Evolutionary conservation across 2,888 invertebrate species (phyloP).

Genomic region (Drepana falcataria): DNA sequence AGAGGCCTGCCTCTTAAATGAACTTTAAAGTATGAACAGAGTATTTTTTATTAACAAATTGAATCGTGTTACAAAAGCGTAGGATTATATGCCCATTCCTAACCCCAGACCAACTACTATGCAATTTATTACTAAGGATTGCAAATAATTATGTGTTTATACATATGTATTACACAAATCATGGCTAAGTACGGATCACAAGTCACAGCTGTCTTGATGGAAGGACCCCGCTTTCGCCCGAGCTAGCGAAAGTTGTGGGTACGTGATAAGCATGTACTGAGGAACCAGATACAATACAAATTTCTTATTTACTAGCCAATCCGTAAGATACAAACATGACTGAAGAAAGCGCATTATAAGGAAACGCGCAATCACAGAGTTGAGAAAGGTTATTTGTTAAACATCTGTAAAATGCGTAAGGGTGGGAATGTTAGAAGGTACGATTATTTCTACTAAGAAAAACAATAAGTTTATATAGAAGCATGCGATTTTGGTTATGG

Average conservation of each 20-base stretch:
- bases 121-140: too few relatives aligned
- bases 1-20: too few relatives aligned
- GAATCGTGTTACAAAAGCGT: too few relatives aligned
- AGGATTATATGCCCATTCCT: too few relatives aligned
- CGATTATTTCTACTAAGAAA: too few relatives aligned
- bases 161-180: background rate
- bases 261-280: slow-evolving; percentile 58
- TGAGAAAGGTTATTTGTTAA: background rate
- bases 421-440: too few relatives aligned
- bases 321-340: slow-evolving; percentile 47
- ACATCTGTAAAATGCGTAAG: slow-evolving; percentile 5
- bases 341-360: slow-evolving; percentile 26
- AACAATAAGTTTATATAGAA: too few relatives aligned
- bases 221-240: slow-evolving; percentile 29
- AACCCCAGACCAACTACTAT: too few relatives aligned
- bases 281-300: slow-evolving; percentile 19
- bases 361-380: too few relatives aligned
- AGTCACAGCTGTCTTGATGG: background rate
- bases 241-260: slow-evolving; percentile 45
- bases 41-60: too few relatives aligned
- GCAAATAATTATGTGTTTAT: background rate
- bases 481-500: too few relatives aligned
- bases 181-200: background rate
- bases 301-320: slow-evolving; percentile 42
- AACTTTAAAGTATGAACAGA: too few relatives aligned